These are phyloP conservation scores for Malthinus seriepunctatus DNA, from an alignment of 2,888 invertebrate genomes.

Conservation along the genomic window DNA sequence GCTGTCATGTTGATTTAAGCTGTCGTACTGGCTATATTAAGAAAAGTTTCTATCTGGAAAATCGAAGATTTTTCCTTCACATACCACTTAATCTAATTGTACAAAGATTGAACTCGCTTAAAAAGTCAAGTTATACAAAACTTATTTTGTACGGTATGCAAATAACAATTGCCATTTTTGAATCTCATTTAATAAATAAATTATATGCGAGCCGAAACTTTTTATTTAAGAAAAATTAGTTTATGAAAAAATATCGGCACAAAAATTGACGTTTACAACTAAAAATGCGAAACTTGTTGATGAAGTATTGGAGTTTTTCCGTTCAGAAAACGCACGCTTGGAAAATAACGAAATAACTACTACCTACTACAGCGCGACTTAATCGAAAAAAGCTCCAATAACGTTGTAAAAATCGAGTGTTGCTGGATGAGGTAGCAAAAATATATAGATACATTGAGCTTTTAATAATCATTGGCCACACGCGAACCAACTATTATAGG, in stretches of 20 bases:
- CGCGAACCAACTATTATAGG: conserved; percentile 21
- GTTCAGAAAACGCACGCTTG: conserved; percentile 11
- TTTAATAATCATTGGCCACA: conserved; percentile 18
- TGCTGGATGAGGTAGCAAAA: conserved; percentile 14
- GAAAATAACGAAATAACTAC: conserved; percentile 21
- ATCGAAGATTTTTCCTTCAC: conserved; percentile 9
- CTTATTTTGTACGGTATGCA: too few relatives aligned
- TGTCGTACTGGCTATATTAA: conserved; percentile 15
- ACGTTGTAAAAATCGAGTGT: conserved; percentile 13
- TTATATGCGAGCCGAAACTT: too few relatives aligned
- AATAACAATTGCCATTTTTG: too few relatives aligned
- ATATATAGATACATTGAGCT: conserved; percentile 21
- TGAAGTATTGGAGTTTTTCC: too few relatives aligned
- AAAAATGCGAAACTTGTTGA: too few relatives aligned
- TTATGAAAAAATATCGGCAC: too few relatives aligned
- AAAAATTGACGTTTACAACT: too few relatives aligned
- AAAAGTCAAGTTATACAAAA: too few relatives aligned
- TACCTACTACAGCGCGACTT: too few relatives aligned
- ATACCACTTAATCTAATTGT: conserved; percentile 10
- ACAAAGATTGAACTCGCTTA: too few relatives aligned
- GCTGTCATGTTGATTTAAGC: conserved; percentile 21
- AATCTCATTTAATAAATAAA: too few relatives aligned
- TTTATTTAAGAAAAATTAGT: too few relatives aligned
- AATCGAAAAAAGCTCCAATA: conserved; percentile 5
- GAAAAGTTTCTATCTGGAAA: conserved; percentile 11